Base-by-base conservation (phyloP, 2,797 vertebrate species). In the Tenualosa ilisha region DNA sequence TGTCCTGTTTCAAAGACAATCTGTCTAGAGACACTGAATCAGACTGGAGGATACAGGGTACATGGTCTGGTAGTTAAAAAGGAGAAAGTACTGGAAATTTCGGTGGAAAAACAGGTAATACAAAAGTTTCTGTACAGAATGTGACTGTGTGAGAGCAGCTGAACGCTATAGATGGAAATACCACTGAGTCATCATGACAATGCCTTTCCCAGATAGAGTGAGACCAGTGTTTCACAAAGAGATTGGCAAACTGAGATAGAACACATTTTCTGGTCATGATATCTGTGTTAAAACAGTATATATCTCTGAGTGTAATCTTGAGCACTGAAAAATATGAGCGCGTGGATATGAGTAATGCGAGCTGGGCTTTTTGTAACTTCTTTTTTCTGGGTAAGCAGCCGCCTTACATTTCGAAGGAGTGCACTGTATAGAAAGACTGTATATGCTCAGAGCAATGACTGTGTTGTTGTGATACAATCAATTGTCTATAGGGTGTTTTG, bases 41-140 rank as follows among this genome's bases (percentile, higher is more conserved):
- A 75, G 31, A 75, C 13, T 43, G 46, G 7, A 6, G 37, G 68
- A 2, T 31, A 0, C 24, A 68, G 68, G 46, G 46, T 40, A 43
- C 68, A 15, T 13, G 13, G 12, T 37, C 31, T 15, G 31, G 31
- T 31, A 37, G 31, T 31, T 75, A 15, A 75, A 43, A 40, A 13
- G 31, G 68, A 75, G 31, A 68, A 75, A 7, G 15, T 31, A 37
- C 31, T 75, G 31, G 68, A 75, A 40, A 75, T 13, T 40, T 15
- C 15, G 17, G 68, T 75, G 68, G 68, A 75, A 75, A 75, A 75
- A 75, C 31, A 75, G 68, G 68, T 40, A 75, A 75, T 43, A 40
- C 68, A 75, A 75, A 75, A 40, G 68, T 75, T 20, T 75, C 15
- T 75, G 68, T 31, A 75, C 68, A 75, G 68, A 75, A 75, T 75